Evolutionary conservation across 1,140 invertebrate genomes (phyloP), one percentile per base, ranked within the genome.

Genomic region (Goniozus legneri): DNA sequence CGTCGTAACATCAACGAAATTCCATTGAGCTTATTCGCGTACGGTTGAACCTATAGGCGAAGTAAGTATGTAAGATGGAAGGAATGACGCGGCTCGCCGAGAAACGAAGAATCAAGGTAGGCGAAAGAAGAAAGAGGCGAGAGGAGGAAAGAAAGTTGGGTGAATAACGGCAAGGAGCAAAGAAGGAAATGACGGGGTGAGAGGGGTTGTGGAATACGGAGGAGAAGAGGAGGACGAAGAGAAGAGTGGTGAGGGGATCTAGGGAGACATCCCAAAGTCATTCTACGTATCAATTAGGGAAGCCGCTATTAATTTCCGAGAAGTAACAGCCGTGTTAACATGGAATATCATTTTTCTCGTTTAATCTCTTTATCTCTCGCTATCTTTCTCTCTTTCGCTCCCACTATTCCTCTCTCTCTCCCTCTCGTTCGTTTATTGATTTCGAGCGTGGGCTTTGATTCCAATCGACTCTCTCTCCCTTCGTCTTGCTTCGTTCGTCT

Each of bases 221-320:
- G 3, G 16, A 45, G 21, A 41, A 36, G 38, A 4, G 22, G 36
- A 40, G 30, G 19, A 22, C n/a, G n/a, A 35, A 39, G 33, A 24
- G 34, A n/a, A n/a, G n/a, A n/a, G n/a, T n/a, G n/a, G n/a, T n/a
- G n/a, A n/a, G n/a, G n/a, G n/a, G 47, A 47, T 40, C 40, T 44
- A 36, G 47, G 41, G 41, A 53, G 42, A 53, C 52, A 47, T 54
- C 40, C 49, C 8, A 54, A 36, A 52, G 42, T 61, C 52, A 57
- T 64, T 63, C 55, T 51, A 66, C 62, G 62, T 66, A 65, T 67
- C 65, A 67, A 66, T 66, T 66, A 63, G 54, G 58, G 57, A 55
- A 36, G 50, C 44, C 47, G 60, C 60, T 63, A 66, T 67, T 66
- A 66, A 65, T 66, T 66, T 61, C 52, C 58, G 44, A 51, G 51